Percentiles rank a stretch among this genome's conserved stretches.
phyloP scores from a whole-genome alignment of 2,797 vertebrate species.

The Notamacropus eugenii region DNA sequence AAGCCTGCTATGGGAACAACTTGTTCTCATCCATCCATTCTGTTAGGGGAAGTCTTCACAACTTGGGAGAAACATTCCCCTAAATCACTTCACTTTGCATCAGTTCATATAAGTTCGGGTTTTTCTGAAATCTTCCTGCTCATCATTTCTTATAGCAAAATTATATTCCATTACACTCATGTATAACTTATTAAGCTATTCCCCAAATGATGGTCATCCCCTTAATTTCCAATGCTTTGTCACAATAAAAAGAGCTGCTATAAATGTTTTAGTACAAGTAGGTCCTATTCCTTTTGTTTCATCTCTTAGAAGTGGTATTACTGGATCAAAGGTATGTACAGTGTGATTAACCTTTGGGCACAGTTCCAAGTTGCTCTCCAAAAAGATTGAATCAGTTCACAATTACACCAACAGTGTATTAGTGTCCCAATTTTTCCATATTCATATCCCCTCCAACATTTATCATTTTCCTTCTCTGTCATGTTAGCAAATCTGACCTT shows the following conservation, averaged over 20 bases:
- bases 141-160: neutral
- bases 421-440: neutral
- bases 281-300: neutral
- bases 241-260: neutral
- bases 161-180: neutral
- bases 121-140: neutral
- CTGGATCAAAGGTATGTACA: neutral
- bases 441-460: neutral
- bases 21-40: neutral
- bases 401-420: neutral
- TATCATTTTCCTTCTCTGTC: neutral
- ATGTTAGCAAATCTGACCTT: neutral
- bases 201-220: neutral
- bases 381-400: neutral
- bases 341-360: neutral
- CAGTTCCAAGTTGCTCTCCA: neutral
- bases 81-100: neutral
- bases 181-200: neutral
- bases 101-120: neutral
- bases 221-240: neutral
- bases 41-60: neutral
- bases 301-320: neutral
- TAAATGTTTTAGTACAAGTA: neutral
- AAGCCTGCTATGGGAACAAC: neutral
- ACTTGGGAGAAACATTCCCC: neutral